Conservation (phyloP, 2,888 invertebrate genomes). For the Temnothorax unifasciatus region DNA sequence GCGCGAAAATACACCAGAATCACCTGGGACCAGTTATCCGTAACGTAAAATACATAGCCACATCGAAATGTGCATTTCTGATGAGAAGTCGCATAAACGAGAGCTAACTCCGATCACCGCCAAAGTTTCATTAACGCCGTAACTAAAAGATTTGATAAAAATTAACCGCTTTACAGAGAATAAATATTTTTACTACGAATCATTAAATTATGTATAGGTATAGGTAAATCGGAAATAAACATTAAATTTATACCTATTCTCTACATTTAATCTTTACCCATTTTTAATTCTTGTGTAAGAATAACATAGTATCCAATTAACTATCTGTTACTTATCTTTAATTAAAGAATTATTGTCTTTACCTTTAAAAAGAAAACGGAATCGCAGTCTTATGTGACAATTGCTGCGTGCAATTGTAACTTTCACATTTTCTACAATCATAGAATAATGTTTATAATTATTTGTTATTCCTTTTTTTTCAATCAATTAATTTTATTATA, state of each 20-base stretch:
- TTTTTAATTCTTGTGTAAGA: background rate
- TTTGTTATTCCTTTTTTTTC: background rate
- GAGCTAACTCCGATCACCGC: conserved; percentile 35
- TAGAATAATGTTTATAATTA: background rate
- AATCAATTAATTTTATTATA: background rate
- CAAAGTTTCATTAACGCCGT: conserved; percentile 30
- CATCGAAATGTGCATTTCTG: conserved; percentile 13
- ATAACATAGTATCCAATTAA: background rate
- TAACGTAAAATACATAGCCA: background rate
- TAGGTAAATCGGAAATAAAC: conserved; percentile 40
- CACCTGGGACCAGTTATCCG: conserved; percentile 45
- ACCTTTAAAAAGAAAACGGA: background rate
- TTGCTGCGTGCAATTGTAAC: background rate
- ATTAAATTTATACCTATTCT: conserved; percentile 41
- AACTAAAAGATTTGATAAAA: conserved; percentile 12
- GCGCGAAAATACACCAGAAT: background rate
- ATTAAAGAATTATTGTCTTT: no score
- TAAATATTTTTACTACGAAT: conserved; percentile 47
- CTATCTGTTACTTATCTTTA: background rate
- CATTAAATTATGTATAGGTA: conserved; percentile 32
- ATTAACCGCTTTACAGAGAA: conserved; percentile 25
- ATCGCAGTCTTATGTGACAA: background rate
- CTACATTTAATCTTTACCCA: background rate
- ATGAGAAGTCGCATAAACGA: conserved; percentile 22
- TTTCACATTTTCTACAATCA: background rate